These are phyloP conservation scores for Dromiciops gliroides DNA, from an alignment of 2,113 vertebrate genomes.

Conservation along the genomic window DNA sequence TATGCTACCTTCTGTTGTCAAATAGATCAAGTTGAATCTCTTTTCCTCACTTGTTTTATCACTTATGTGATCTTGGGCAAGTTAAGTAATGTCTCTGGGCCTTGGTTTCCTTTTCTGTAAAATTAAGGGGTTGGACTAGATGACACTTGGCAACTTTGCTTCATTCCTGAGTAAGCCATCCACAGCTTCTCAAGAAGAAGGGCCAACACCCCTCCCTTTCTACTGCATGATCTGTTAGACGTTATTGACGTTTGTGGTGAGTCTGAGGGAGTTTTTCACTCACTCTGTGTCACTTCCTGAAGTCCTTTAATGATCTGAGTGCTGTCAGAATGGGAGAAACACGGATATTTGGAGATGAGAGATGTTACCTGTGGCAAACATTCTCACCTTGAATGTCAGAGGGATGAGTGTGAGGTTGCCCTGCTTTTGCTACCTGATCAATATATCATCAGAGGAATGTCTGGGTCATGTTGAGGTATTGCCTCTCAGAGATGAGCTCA, in stretches of 20 bases:
- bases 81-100: background rate
- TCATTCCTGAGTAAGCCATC: background rate
- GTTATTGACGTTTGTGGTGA: background rate
- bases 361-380: background rate
- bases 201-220: background rate
- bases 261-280: background rate
- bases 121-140: background rate
- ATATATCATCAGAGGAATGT: background rate
- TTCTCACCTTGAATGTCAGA: background rate
- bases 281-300: background rate
- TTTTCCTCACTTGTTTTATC: background rate
- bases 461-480: background rate
- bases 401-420: background rate
- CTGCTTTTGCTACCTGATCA: background rate
- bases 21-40: background rate
- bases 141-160: background rate
- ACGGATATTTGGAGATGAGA: background rate
- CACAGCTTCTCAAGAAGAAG: background rate
- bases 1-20: background rate
- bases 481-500: background rate
- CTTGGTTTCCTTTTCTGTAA: background rate
- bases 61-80: background rate
- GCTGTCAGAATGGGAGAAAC: background rate
- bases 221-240: background rate
- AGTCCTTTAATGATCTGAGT: background rate